These are phyloP conservation scores for Andrena chrysosceles DNA, from an alignment of 2,888 invertebrate species.

Conservation along the genomic window DNA sequence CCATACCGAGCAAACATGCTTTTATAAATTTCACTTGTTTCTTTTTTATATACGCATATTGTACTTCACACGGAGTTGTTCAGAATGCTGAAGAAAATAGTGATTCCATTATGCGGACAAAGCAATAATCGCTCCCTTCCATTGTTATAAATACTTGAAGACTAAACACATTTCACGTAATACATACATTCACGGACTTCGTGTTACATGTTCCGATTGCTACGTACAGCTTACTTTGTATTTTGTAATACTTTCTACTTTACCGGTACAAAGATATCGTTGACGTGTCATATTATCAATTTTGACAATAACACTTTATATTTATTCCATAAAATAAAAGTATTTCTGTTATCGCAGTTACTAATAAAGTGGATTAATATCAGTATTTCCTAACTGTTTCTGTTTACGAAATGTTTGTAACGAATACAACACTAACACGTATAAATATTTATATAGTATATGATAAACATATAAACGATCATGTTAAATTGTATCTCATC, in stretches of 20 bases:
- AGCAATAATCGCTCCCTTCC: constrained; percentile 7
- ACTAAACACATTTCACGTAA: constrained; percentile 45
- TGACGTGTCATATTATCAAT: constrained; percentile 45
- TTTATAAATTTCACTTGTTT: constrained; percentile 20
- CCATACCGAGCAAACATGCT: neutral
- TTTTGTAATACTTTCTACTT: constrained; percentile 47
- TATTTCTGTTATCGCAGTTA: constrained; percentile 25
- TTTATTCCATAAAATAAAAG: constrained; percentile 40
- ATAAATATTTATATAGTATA: constrained; percentile 51
- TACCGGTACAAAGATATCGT: constrained; percentile 39
- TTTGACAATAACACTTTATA: constrained; percentile 55
- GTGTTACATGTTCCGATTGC: constrained; percentile 17
- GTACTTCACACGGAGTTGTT: neutral
- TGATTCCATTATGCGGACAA: constrained; percentile 3
- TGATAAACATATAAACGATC: constrained; percentile 44
- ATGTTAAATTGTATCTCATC: constrained; percentile 46
- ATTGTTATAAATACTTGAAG: constrained; percentile 27
- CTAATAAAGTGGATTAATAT: constrained; percentile 36
- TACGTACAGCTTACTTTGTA: constrained; percentile 40
- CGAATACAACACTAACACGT: constrained; percentile 56
- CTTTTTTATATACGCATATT: constrained; percentile 10
- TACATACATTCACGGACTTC: constrained; percentile 37
- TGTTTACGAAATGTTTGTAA: constrained; percentile 52
- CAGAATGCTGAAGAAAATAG: constrained; percentile 25
- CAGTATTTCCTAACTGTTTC: constrained; percentile 32